Evolutionary conservation across 1,140 invertebrate species (phyloP).

Genomic region (Lepidurus arcticus): DNA sequence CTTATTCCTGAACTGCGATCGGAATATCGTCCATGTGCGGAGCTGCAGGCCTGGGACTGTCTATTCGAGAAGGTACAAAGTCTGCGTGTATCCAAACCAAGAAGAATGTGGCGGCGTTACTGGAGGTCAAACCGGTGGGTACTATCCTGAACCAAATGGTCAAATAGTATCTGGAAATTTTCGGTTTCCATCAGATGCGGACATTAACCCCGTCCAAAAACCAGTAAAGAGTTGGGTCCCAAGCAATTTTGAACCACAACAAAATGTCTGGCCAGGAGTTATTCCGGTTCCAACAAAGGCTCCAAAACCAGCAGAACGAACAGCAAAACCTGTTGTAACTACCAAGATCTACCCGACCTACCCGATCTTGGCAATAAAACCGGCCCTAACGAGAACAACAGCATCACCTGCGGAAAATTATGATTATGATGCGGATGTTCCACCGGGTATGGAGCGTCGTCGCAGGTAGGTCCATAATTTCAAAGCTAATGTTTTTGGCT

Average conservation of each 20-base stretch:
- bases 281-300: not conserved
- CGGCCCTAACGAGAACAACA: not conserved
- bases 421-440: not conserved
- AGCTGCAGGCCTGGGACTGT: conserved; percentile 59
- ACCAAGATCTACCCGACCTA: not conserved
- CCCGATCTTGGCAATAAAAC: too few relatives aligned
- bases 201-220: not conserved
- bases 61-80: conserved; percentile 42
- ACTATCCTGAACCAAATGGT: too few relatives aligned
- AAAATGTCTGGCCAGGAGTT: not conserved
- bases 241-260: not conserved
- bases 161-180: too few relatives aligned
- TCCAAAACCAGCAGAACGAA: not conserved
- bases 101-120: conserved; percentile 18
- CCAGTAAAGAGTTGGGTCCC: not conserved
- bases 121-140: not conserved
- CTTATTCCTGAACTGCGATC: conserved; percentile 63
- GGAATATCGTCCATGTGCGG: conserved; percentile 54
- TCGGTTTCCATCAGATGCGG: too few relatives aligned
- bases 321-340: not conserved
- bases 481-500: not conserved
- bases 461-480: not conserved
- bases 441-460: not conserved
- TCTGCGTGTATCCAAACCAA: conserved; percentile 30
- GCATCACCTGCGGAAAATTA: not conserved